Evolutionary conservation across 1,140 invertebrate species (phyloP).

Genomic region (Scaptomyza graminum): DNA sequence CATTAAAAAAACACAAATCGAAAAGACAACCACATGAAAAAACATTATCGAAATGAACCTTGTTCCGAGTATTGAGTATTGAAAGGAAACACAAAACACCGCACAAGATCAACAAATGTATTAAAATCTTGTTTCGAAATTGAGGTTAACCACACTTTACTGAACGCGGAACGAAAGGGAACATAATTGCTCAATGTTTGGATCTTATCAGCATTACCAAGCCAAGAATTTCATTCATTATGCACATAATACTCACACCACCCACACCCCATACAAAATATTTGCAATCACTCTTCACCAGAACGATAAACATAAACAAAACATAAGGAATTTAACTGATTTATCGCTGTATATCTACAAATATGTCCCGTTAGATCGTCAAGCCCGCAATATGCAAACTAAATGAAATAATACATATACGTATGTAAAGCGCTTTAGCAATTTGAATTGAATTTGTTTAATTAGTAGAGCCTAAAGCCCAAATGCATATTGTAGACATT

Average conservation of each 20-base stretch:
- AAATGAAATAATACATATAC: slow-evolving; percentile 25
- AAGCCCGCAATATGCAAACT: slow-evolving; percentile 16
- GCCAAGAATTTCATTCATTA: slow-evolving; percentile 30
- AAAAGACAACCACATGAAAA: not conserved
- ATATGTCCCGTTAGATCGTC: slow-evolving; percentile 18
- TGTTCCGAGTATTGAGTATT: slow-evolving; percentile 8
- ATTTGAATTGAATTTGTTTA: slow-evolving; percentile 14
- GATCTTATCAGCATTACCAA: slow-evolving; percentile 13
- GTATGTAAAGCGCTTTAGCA: slow-evolving; percentile 30
- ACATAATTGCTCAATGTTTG: slow-evolving; percentile 33
- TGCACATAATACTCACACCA: slow-evolving; percentile 6
- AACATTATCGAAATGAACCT: slow-evolving; percentile 1
- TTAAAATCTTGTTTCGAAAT: slow-evolving; percentile 8
- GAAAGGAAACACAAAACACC: not conserved
- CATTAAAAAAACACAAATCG: not conserved
- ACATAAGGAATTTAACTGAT: slow-evolving; percentile 23
- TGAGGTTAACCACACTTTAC: not conserved
- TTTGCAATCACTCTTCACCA: slow-evolving; percentile 27
- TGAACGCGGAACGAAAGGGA: no score
- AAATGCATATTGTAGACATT: slow-evolving; percentile 26
- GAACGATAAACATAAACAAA: not conserved
- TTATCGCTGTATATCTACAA: slow-evolving; percentile 32
- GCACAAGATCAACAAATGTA: slow-evolving; percentile 6
- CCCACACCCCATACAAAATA: not conserved
- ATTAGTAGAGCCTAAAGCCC: slow-evolving; percentile 13